Percentiles rank a stretch among this genome's conserved stretches.
phyloP scores from a whole-genome alignment of 2,113 vertebrate genomes.

The Silurus meridionalis region DNA sequence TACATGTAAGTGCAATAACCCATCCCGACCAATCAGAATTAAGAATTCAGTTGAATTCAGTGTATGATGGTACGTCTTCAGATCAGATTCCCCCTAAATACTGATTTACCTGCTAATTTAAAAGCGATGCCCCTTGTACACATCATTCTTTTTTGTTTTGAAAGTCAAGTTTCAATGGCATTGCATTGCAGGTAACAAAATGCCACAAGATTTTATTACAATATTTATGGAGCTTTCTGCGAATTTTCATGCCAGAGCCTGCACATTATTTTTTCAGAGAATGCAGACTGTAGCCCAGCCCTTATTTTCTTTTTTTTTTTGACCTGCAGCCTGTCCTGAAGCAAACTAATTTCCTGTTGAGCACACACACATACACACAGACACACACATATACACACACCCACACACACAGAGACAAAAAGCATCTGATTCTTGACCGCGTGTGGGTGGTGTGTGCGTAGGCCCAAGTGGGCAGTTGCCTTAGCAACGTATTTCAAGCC shows the following conservation, averaged over 20 bases:
- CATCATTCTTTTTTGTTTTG: neutral
- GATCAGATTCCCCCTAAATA: neutral
- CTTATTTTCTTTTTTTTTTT: slow-evolving; percentile 8
- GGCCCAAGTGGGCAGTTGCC: slow-evolving; percentile 52
- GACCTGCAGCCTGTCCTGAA: slow-evolving; percentile 34
- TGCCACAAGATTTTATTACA: neutral
- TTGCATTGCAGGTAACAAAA: neutral
- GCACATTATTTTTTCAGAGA: slow-evolving; percentile 18
- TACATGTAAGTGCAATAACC: neutral
- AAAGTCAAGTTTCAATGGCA: slow-evolving; percentile 1
- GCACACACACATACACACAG: slow-evolving; percentile 32
- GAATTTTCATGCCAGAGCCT: slow-evolving; percentile 28
- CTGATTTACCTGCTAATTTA: neutral
- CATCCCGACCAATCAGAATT: neutral
- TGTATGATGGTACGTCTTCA: neutral
- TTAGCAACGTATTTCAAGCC: slow-evolving; percentile 47
- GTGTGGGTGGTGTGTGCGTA: slow-evolving; percentile 47
- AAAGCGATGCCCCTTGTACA: neutral
- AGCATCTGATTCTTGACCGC: slow-evolving; percentile 48
- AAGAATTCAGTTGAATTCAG: neutral
- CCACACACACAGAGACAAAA: slow-evolving; percentile 37
- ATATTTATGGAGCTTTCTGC: neutral
- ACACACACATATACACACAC: slow-evolving; percentile 35
- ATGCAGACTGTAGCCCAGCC: slow-evolving; percentile 18
- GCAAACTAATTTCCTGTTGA: slow-evolving; percentile 43